Base-by-base conservation (phyloP, 2,888 invertebrate genomes). In the Acheta domesticus region DNA sequence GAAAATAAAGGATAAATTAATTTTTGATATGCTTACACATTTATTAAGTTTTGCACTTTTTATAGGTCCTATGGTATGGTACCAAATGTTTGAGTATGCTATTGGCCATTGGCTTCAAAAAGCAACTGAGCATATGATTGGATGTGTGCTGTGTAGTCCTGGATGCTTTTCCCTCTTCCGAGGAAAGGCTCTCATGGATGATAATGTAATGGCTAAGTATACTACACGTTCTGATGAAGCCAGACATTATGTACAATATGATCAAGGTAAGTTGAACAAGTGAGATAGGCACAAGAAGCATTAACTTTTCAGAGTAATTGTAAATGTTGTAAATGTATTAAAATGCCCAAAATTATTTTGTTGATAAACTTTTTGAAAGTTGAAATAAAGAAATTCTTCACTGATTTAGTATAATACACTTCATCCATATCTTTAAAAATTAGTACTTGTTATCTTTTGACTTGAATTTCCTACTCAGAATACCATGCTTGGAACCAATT, bases 41-140 rank as follows among this genome's bases (percentile, higher is more conserved):
- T 36, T 36, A 36, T 36, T 36, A 0, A 36, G 36, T 36, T 1
- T 36, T 36, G 36, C 36, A 8, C n/a, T 62, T n/a, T 74, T 83
- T 83, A 12, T 82, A 92, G 92, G 94, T 78, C 93, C 93, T 74
- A 93, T 95, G 92, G 92, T 94, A 5, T 95, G 94, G 94, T 94
- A 94, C 85, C 95, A 95, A 87, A 92, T 92, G 86, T 96, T 96
- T 85, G 96, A 96, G 86, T 96, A 96, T 85, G 96, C 96, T 0
- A 93, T 96, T 82, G 96, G 96, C 8, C 96, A 96, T 89, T 96
- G 96, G 96, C 89, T 96, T 83, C 96, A 96, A 87, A 96, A 96
- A 87, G 93, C 96, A 12, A 95, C 96, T 0, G 96, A 96, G 86
- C 96, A 96, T 86, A 92, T 95, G 85, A 93, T 96, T 83, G 95